Conservation (phyloP, 2,113 vertebrate genomes). For the Numida meleagris region DNA sequence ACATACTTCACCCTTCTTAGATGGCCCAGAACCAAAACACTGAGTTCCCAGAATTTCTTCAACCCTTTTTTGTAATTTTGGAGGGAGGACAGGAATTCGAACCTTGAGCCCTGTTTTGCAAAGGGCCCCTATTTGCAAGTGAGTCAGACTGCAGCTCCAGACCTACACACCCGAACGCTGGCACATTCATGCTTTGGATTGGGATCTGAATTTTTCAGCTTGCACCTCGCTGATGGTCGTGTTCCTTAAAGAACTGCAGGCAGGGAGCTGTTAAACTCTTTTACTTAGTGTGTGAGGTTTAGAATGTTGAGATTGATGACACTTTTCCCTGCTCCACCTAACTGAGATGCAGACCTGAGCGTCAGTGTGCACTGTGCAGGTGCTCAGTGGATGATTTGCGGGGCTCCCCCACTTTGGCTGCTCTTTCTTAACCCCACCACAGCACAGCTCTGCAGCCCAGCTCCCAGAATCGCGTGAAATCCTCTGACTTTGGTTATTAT, state of each 20-base stretch:
- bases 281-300: neutral
- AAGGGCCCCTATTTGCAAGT: constrained; percentile 10
- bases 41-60: neutral
- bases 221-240: neutral
- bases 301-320: neutral
- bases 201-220: constrained; percentile 23
- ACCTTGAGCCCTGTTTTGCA: neutral
- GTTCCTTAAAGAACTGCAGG: neutral
- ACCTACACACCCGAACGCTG: constrained; percentile 11
- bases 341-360: neutral
- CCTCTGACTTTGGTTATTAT: neutral
- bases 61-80: neutral
- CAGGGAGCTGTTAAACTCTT: neutral
- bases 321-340: neutral
- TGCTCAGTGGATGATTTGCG: neutral
- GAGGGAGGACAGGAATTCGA: constrained; percentile 12
- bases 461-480: neutral
- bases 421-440: neutral
- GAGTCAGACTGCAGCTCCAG: constrained; percentile 25
- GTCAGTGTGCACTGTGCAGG: neutral
- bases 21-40: constrained; percentile 40
- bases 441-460: neutral
- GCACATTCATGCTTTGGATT: neutral
- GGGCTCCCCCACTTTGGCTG: neutral
- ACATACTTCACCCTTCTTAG: constrained; percentile 9